Percentiles rank a stretch among this genome's conserved stretches.
Evolutionary conservation across 2,113 vertebrate species (phyloP).

Genomic region (Psammodynastes pulverulentus): DNA sequence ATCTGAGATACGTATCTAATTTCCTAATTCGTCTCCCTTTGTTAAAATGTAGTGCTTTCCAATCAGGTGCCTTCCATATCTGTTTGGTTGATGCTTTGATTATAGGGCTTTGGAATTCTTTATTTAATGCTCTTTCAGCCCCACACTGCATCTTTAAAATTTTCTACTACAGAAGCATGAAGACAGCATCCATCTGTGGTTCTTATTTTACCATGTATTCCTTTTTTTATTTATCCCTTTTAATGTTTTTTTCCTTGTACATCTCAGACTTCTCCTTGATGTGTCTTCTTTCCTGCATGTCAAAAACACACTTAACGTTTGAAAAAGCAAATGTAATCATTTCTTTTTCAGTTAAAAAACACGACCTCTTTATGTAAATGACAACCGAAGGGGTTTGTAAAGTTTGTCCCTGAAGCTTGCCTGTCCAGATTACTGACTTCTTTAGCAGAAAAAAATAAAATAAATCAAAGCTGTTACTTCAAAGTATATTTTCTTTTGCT

Average conservation of each 20-base stretch:
- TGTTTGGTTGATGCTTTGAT: background rate
- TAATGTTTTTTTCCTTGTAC: background rate
- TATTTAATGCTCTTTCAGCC: background rate
- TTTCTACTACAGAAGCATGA: background rate
- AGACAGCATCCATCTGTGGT: background rate
- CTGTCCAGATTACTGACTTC: constrained; percentile 41
- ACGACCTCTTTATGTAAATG: constrained; percentile 13
- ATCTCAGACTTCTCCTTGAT: background rate
- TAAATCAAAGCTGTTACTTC: constrained; percentile 35
- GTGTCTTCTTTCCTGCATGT: background rate
- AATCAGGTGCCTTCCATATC: background rate
- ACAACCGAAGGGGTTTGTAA: background rate
- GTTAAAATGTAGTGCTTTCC: background rate
- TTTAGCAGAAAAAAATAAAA: constrained; percentile 25
- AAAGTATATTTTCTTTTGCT: constrained; percentile 53
- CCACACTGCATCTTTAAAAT: background rate
- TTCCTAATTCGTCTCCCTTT: background rate
- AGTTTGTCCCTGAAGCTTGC: constrained; percentile 37
- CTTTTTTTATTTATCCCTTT: background rate
- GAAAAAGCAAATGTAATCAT: constrained; percentile 21
- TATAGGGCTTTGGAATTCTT: background rate
- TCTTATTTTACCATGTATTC: background rate
- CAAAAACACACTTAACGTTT: background rate
- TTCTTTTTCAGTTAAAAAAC: background rate
- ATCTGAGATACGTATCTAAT: background rate